These are phyloP conservation scores for Hofmannophila pseudospretella DNA, from an alignment of 2,888 invertebrate species.

Conservation along the genomic window DNA sequence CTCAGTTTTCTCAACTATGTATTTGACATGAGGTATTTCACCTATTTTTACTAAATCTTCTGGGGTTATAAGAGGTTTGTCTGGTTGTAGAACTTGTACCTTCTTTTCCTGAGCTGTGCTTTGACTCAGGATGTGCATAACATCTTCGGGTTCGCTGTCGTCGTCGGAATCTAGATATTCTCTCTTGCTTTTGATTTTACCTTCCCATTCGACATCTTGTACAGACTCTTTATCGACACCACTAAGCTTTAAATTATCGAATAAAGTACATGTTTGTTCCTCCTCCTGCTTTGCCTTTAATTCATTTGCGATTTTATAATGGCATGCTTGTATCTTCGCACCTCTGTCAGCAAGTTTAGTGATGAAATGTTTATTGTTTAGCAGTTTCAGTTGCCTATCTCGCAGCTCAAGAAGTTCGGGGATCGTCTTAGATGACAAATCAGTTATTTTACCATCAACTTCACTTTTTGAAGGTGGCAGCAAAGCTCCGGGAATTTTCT, in stretches of 20 bases:
- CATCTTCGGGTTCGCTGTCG: slow-evolving; percentile 78
- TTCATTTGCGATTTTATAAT: slow-evolving; percentile 63
- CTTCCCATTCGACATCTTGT: slow-evolving; percentile 79
- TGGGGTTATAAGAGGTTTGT: slow-evolving; percentile 67
- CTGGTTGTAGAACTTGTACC: slow-evolving; percentile 57
- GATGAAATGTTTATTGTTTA: slow-evolving; percentile 72
- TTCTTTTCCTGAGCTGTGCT: slow-evolving; percentile 68
- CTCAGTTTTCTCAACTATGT: slow-evolving; percentile 73
- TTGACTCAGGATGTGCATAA: slow-evolving; percentile 78
- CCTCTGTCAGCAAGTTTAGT: slow-evolving; percentile 79
- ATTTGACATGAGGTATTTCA: slow-evolving; percentile 69
- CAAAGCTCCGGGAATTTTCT: slow-evolving; percentile 68
- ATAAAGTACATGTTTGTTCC: slow-evolving; percentile 66
- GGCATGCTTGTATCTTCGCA: slow-evolving; percentile 68
- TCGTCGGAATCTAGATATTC: slow-evolving; percentile 75
- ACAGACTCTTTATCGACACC: slow-evolving; percentile 59
- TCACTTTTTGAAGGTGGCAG: slow-evolving; percentile 63
- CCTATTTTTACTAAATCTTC: slow-evolving; percentile 70
- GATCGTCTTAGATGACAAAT: slow-evolving; percentile 63
- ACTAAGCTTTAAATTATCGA: slow-evolving; percentile 69
- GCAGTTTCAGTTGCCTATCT: slow-evolving; percentile 75
- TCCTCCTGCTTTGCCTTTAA: slow-evolving; percentile 68
- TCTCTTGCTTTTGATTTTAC: slow-evolving; percentile 47
- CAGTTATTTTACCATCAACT: slow-evolving; percentile 72
- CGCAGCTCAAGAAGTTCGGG: slow-evolving; percentile 72